phyloP scores from a whole-genome alignment of 1,140 invertebrate genomes.

The Trachymyrmex cornetzi region DNA sequence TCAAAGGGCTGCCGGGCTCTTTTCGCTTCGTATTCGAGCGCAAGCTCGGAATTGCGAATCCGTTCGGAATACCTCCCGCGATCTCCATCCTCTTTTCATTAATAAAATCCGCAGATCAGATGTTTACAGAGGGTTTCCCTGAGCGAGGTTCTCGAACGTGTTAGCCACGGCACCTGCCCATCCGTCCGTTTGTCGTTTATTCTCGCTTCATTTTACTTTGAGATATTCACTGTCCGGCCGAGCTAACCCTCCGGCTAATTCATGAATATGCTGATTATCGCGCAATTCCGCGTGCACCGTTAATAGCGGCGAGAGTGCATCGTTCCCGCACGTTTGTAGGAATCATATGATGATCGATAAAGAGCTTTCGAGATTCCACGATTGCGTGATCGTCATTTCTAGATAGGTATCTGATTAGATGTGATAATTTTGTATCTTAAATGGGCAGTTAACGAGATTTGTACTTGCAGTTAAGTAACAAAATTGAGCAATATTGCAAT shows the following conservation, averaged over 20 bases:
- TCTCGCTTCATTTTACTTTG: slow-evolving; percentile 76
- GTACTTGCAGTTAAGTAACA: not conserved
- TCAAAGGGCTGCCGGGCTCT: slow-evolving; percentile 46
- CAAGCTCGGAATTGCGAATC: slow-evolving; percentile 46
- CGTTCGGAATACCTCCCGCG: not conserved
- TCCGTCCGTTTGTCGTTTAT: not conserved
- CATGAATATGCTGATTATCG: slow-evolving; percentile 80
- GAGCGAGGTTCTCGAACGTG: not conserved
- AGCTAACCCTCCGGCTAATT: slow-evolving; percentile 56
- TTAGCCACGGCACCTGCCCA: not conserved
- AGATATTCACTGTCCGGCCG: slow-evolving; percentile 73
- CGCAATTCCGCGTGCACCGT: slow-evolving; percentile 57
- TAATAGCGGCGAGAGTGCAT: slow-evolving; percentile 58
- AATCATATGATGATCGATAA: slow-evolving; percentile 58
- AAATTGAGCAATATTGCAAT: not conserved
- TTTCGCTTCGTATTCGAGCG: slow-evolving; percentile 26
- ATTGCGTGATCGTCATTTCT: not conserved
- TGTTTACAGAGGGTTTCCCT: slow-evolving; percentile 74
- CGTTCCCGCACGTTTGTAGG: not conserved
- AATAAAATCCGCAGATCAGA: slow-evolving; percentile 72
- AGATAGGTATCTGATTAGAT: not conserved
- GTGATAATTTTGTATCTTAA: slow-evolving; percentile 3
- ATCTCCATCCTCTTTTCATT: not conserved
- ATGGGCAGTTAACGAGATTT: not conserved
- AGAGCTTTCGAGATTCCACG: not conserved